Conservation (phyloP, 2,888 invertebrate genomes). For the Beris morrisii region DNA sequence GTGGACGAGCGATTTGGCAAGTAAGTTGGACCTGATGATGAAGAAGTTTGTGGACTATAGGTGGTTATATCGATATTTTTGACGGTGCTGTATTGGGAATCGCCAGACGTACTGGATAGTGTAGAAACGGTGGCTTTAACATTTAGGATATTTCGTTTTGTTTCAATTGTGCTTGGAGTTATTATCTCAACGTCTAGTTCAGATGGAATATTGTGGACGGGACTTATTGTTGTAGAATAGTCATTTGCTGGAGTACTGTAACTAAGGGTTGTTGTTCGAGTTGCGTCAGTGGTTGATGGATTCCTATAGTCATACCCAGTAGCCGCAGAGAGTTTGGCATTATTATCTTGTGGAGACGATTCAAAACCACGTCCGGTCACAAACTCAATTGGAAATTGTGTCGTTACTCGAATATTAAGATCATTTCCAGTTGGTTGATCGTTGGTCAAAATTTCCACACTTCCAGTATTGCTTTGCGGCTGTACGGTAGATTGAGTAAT, state of each 20-base stretch:
- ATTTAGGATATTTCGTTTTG: slow-evolving; percentile 8
- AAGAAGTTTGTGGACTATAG: slow-evolving; percentile 34
- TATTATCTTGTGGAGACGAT: neutral
- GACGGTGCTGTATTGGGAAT: neutral
- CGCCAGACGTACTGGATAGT: slow-evolving; percentile 1
- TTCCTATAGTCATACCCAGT: slow-evolving; percentile 11
- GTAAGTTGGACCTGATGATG: slow-evolving; percentile 51
- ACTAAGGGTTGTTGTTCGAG: slow-evolving; percentile 6
- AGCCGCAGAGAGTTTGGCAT: neutral
- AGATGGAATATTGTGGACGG: neutral
- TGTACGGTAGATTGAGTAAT: neutral
- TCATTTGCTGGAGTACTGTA: slow-evolving; percentile 16
- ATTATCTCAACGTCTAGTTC: slow-evolving; percentile 2
- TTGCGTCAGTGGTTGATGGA: neutral
- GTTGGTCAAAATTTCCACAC: slow-evolving; percentile 10
- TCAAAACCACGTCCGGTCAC: neutral
- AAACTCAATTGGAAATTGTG: slow-evolving; percentile 12
- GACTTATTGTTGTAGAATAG: slow-evolving; percentile 5
- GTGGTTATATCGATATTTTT: neutral
- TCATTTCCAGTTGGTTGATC: slow-evolving; percentile 9
- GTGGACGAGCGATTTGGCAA: slow-evolving; percentile 40
- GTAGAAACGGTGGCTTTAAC: neutral
- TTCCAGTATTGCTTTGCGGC: slow-evolving; percentile 3
- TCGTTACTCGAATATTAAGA: slow-evolving; percentile 17
- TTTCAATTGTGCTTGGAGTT: neutral